Base-by-base conservation (phyloP, 30 jellyfish, hydroid and myxozoan species). In the Pelagia noctiluca region DNA sequence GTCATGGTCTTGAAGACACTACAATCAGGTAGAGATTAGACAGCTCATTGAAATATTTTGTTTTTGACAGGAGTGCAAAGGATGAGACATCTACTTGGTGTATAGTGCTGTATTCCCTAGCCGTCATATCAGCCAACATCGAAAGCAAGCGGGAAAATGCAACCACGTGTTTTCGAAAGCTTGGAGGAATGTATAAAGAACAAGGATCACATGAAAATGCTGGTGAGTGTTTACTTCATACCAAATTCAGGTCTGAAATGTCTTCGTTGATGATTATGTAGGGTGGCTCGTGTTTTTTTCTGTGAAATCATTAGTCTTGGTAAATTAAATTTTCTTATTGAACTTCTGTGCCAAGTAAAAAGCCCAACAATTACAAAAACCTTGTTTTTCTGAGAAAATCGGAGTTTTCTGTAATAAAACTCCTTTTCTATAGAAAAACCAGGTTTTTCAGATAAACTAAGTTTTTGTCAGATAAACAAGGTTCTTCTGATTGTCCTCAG, bases 61-160 rank as follows among this genome's bases (percentile, higher is more conserved):
- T 72, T 69, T 22, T 24, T 36, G 21, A 10, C 86, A 86, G 96
- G 34, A 37, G 84, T 13, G 42, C 82, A 3, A 81, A 68, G 30
- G 83, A 52, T 10, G 8, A 63, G 10, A 2, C 71, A 19, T 48
- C 90, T 0, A 35, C 64, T 16, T 75, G 89, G 96, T 81, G 90
- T 21, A 76, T 86, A 31, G 46, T 86, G 4, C 83, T 86, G 23
- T 63, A 54, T 66, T 25, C 96, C 0, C 42, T 86, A 50, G 96
- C 96, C 4, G 75, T 50, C 0, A 69, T 72, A 18, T 48, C 90
- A 1, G 89, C 96, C 23, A 86, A 32, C 33, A 35, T 36, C 0
- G 96, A 86, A 35, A 65, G 86, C 42, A 2, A 33, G 19, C 68
- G 80, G 80, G 68, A 22, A 2, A 88, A 75, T 33, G 75, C 80